Percentiles rank a stretch among this genome's conserved stretches.
phyloP scores from a whole-genome alignment of 2,113 vertebrate species.

The Sander vitreus region DNA sequence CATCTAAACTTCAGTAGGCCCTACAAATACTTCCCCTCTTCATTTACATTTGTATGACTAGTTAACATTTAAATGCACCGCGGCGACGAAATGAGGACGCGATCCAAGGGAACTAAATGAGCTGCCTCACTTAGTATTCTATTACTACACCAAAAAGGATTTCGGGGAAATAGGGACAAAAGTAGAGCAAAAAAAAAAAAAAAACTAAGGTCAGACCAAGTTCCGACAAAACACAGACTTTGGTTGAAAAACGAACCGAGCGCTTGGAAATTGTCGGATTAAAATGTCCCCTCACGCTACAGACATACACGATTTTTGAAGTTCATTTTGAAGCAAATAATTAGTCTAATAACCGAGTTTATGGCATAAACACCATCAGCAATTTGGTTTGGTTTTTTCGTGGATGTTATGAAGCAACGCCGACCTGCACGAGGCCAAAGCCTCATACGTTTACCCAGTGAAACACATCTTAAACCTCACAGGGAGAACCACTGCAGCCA shows the following conservation, averaged over 20 bases:
- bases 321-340: neutral
- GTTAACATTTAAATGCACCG: constrained; percentile 87
- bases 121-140: constrained; percentile 82
- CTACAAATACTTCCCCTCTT: constrained; percentile 82
- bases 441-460: neutral
- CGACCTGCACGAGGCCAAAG: constrained; percentile 41
- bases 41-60: constrained; percentile 87
- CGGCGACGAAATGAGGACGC: constrained; percentile 79
- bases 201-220: constrained; percentile 62
- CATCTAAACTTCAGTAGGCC: constrained; percentile 73
- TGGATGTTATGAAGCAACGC: constrained; percentile 38
- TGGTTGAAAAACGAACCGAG: neutral
- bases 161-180: constrained; percentile 63
- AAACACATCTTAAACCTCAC: neutral
- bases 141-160: constrained; percentile 65
- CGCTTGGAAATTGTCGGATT: neutral
- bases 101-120: constrained; percentile 81
- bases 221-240: constrained; percentile 51
- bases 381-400: constrained; percentile 13
- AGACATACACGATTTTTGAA: neutral
- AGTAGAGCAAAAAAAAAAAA: constrained; percentile 36
- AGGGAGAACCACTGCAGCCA: neutral
- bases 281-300: neutral
- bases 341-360: neutral
- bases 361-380: constrained; percentile 13